Evolutionary conservation across 2,113 vertebrate species (phyloP).

Genomic region (Rhinopithecus roxellana): DNA sequence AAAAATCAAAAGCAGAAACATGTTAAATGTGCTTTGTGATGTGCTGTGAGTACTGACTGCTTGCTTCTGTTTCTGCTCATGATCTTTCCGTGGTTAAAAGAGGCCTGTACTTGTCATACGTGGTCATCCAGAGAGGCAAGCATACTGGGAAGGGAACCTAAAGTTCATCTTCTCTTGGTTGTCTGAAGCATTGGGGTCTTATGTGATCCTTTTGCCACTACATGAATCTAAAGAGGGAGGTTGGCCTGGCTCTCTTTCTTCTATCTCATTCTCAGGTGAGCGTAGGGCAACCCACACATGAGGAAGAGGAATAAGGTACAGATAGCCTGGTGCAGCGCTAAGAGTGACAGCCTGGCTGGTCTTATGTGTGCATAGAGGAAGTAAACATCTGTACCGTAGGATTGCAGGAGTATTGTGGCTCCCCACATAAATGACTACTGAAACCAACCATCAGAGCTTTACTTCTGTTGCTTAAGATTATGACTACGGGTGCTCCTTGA

Average conservation of each 20-base stretch:
- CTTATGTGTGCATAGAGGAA: not conserved
- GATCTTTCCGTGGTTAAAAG: not conserved
- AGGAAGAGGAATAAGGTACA: not conserved
- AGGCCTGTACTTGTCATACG: not conserved
- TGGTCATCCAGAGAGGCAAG: not conserved
- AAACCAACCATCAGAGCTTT: not conserved
- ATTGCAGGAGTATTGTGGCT: not conserved
- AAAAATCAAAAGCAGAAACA: constrained; percentile 26
- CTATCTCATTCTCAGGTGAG: not conserved
- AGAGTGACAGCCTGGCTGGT: not conserved
- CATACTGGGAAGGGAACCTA: not conserved
- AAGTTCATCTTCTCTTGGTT: not conserved
- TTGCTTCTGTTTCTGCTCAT: not conserved
- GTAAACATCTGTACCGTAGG: not conserved
- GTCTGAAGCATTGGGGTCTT: not conserved
- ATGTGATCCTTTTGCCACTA: not conserved
- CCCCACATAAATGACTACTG: not conserved
- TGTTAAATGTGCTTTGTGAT: not conserved
- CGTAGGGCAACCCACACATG: not conserved
- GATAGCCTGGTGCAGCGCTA: not conserved
- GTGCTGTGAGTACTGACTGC: not conserved
- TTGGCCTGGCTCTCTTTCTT: not conserved
- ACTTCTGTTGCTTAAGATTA: not conserved
- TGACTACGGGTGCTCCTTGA: not conserved
- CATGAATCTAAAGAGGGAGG: not conserved